Evolutionary conservation across 2,113 vertebrate genomes (phyloP).

Genomic region (Halcyon malimbica): DNA sequence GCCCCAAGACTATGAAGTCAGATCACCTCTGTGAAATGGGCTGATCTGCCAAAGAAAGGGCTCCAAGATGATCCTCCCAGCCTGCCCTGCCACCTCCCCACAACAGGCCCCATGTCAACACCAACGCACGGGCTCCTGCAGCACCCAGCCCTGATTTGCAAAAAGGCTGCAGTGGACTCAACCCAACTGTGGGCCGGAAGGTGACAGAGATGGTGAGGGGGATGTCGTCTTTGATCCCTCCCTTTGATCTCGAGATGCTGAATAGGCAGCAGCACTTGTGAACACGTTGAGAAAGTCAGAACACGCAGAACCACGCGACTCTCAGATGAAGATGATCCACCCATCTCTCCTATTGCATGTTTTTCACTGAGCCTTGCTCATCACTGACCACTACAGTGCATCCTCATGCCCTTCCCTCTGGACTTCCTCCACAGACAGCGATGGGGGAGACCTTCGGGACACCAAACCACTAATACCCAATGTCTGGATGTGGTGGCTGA

Average conservation of each 20-base stretch:
- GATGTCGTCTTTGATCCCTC: not conserved
- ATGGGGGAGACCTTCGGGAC: accelerated
- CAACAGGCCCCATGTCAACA: too few species aligned
- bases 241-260: accelerated
- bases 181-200: not conserved
- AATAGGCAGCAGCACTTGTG: not conserved
- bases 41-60: not conserved
- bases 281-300: not conserved
- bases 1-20: not conserved
- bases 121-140: not conserved
- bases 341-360: not conserved
- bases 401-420: not conserved
- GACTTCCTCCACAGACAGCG: not conserved
- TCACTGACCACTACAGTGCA: accelerated
- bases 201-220: not conserved
- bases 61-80: not conserved
- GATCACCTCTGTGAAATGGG: not conserved
- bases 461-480: accelerated
- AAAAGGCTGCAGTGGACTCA: too few species aligned
- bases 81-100: not conserved
- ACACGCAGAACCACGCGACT: not conserved
- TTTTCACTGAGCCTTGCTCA: not conserved
- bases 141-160: not conserved
- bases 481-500: not conserved
- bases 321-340: not conserved